Base-by-base conservation (phyloP, 2,113 vertebrate genomes). In the Channa maculata region DNA sequence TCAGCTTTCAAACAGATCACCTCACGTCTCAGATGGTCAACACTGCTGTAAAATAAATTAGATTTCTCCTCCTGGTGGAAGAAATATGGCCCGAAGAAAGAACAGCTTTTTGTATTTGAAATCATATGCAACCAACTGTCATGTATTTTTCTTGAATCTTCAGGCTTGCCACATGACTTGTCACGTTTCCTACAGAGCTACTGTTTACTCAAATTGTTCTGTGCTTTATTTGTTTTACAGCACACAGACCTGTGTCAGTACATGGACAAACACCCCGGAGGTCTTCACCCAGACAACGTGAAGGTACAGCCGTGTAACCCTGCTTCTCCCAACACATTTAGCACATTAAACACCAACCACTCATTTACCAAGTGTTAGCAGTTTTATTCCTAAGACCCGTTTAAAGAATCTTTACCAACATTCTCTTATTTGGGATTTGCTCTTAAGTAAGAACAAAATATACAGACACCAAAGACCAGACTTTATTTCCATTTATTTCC, bases 191-290 rank as follows among this genome's bases (percentile, higher is more conserved):
- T 15, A 38, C 38, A 15, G 5, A 68, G 43, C 24, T 34, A 0
- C 3, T 36, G 0, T 33, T 15, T 45, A 77, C 54, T 80, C n/a
- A 48, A 3, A n/a, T 10, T 36, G 10, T 12, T 75, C 8, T 55
- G 89, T 39, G 92, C 5, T 88, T 85, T 89, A 86, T 83, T 86
- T 83, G 0, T 91, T 65, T 60, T 71, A 5, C 87, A 99, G 98
- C 97, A 99, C 86, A 99, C 98, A 91, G 98, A 99, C 94, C 95
- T 99, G 92, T 99, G 98, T 93, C 98, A 97, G 94, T 99, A 99
- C 92, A 99, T 99, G 97, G 98, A 99, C 93, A 98, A 95, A 92
- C 95, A 99, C 81, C 97, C 97, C 6, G 98, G 98, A 71, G 98
- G 98, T 37, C 96, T 99, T 66, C 95, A 97, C 91, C 97, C 98